These are phyloP conservation scores for Leucania comma DNA, from an alignment of 2,888 invertebrate species.

Conservation along the genomic window DNA sequence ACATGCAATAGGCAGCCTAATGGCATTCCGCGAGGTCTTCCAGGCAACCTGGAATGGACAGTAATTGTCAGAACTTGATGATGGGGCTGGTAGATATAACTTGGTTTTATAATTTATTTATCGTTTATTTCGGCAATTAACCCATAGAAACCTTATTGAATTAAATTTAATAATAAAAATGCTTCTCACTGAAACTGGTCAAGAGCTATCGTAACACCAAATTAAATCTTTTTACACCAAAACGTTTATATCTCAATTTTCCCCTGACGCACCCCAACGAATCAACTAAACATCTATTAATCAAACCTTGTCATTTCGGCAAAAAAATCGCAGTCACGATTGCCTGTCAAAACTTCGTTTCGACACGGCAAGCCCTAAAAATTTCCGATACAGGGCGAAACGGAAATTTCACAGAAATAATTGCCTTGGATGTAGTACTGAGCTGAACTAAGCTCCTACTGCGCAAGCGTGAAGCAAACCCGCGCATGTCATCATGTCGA, in stretches of 20 bases:
- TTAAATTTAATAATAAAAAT: background rate
- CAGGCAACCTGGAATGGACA: no score
- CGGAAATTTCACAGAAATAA: constrained; percentile 86
- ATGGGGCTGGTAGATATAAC: no score
- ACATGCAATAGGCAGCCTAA: no score
- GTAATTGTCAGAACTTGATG: no score
- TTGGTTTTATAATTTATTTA: no score
- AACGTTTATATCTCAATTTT: constrained; percentile 20
- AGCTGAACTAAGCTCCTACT: constrained; percentile 43
- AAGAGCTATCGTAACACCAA: background rate
- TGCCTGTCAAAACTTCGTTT: constrained; percentile 66
- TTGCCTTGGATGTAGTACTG: constrained; percentile 72
- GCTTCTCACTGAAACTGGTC: background rate
- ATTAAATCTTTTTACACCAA: constrained; percentile 7
- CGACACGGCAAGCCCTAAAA: constrained; percentile 80
- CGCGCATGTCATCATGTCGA: constrained; percentile 80
- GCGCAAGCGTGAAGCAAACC: constrained; percentile 78
- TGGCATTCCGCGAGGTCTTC: no score
- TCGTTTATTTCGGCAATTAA: no score
- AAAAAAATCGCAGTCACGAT: constrained; percentile 63
- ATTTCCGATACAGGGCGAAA: constrained; percentile 76
- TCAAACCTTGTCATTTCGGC: constrained; percentile 53
- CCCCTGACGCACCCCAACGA: constrained; percentile 34
- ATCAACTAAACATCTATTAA: constrained; percentile 50
- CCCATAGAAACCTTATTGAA: no score